A percentile compares a stretch with the other conserved stretches of the same genome.
Evolutionary conservation across 2,888 invertebrate species (phyloP).

Genomic region (Callinectes sapidus): DNA sequence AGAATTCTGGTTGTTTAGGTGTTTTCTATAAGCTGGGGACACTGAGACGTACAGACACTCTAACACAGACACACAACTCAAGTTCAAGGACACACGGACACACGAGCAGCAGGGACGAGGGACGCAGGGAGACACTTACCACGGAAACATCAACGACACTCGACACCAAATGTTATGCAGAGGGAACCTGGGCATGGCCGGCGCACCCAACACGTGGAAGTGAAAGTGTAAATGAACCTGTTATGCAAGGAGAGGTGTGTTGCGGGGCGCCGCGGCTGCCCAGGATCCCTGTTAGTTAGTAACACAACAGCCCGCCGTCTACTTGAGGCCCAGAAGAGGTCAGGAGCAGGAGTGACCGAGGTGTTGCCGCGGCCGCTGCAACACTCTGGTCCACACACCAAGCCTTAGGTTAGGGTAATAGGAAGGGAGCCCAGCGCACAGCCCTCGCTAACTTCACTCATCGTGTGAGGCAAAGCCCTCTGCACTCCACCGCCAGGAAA

Average conservation of each 20-base stretch:
- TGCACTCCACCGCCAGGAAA: not conserved
- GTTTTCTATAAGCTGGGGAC: not conserved
- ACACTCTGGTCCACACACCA: conserved; percentile 37
- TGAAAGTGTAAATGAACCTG: not conserved
- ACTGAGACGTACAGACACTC: no score
- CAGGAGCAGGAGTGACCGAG: conserved; percentile 21
- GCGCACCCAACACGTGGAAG: not conserved
- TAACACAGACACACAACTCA: no score
- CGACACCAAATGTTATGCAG: conserved; percentile 34
- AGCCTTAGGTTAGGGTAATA: not conserved
- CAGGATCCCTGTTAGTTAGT: not conserved
- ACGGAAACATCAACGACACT: conserved; percentile 54
- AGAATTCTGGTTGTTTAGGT: not conserved
- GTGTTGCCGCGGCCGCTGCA: conserved; percentile 8
- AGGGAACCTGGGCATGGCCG: not conserved
- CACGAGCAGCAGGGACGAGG: not conserved
- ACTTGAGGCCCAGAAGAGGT: conserved; percentile 48
- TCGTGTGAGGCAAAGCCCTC: not conserved
- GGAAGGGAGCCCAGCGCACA: conserved; percentile 53
- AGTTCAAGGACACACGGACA: not conserved
- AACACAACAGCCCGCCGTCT: conserved; percentile 51
- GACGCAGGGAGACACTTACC: conserved; percentile 41
- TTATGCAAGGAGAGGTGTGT: not conserved
- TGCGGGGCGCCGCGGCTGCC: not conserved
- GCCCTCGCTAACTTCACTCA: conserved; percentile 18